Evolutionary conservation across 2,797 vertebrate species (phyloP), one percentile per base, ranked within the genome.

Genomic region (Sparidentex hasta): DNA sequence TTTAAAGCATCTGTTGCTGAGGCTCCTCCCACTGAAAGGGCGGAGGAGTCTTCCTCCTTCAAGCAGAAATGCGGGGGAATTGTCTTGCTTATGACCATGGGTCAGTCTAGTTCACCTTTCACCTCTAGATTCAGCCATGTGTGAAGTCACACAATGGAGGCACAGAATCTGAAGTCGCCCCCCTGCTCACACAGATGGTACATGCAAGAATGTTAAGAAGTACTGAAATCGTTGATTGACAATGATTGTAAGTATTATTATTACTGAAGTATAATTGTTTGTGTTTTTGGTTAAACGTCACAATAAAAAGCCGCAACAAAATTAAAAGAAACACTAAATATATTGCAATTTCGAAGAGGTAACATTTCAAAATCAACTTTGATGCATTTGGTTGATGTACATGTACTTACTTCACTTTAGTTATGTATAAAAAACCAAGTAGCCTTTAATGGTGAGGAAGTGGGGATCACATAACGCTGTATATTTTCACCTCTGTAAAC

Each of bases 121-220:
- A 88, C 88, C 88, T 78, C 65, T 54, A 25, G 67, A 73, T 78
- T 57, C 81, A 92, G 71, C 88, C 84, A 91, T 91, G 89, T 90
- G 83, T 88, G 78, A 89, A 92, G 87, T 88, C 79, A 85, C 76
- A 87, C 83, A 90, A 76, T 78, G 74, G 78, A 77, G 46, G 58
- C 70, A 64, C 65, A 75, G 59, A 68, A 54, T 76, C 33, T 65
- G 47, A 70, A 84, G 38, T 20, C 43, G 9, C 55, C 59, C 68
- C 44, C 44, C 27, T 68, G 18, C 70, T 68, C 61, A 59, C 11
- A 52, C 57, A 55, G 70, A 59, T 59, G 13, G 33, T 25, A 56
- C 50, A 44, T 21, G 18, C 3, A 29, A 56, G 12, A 29, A 1
- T 56, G 5, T 50, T 27, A 3, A 23, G 46, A 44, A 21, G 4